Percentiles rank a stretch among this genome's conserved stretches.
Conservation (phyloP, 2,797 vertebrate species). For the Neosalanx taihuensis region DNA sequence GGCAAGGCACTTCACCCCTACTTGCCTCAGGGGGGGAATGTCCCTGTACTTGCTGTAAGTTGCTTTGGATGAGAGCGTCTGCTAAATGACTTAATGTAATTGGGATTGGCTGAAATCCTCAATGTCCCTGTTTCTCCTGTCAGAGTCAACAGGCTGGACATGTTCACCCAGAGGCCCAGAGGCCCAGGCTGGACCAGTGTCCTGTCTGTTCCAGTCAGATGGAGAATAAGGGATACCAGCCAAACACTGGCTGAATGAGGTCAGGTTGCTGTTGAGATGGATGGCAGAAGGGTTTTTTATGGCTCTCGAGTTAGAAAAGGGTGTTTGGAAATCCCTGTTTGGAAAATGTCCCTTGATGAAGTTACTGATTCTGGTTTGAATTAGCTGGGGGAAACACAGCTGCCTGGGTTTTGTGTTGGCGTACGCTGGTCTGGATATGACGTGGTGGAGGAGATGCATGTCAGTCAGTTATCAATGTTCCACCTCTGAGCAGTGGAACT, state of each 20-base stretch:
- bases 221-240: constrained; percentile 53
- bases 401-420: background rate
- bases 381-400: background rate
- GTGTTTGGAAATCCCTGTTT: no score
- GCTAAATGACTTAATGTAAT: no score
- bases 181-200: constrained; percentile 38
- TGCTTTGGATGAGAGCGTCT: no score
- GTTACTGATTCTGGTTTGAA: no score
- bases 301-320: no score
- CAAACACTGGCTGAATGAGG: constrained; percentile 14
- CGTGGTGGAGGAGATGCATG: constrained; percentile 12
- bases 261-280: background rate
- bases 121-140: constrained; percentile 48
- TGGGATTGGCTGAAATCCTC: constrained; percentile 46
- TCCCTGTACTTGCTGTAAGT: no score
- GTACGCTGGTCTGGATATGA: no score
- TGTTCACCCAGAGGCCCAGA: constrained; percentile 22
- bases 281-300: background rate
- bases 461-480: constrained; percentile 35
- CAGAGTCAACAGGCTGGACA: constrained; percentile 59
- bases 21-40: no score
- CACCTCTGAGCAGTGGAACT: constrained; percentile 37
- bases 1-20: no score
- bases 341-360: no score
- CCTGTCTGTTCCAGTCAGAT: constrained; percentile 56